Evolutionary conservation across 2,888 invertebrate species (phyloP).

Genomic region (Hetaerina titia): DNA sequence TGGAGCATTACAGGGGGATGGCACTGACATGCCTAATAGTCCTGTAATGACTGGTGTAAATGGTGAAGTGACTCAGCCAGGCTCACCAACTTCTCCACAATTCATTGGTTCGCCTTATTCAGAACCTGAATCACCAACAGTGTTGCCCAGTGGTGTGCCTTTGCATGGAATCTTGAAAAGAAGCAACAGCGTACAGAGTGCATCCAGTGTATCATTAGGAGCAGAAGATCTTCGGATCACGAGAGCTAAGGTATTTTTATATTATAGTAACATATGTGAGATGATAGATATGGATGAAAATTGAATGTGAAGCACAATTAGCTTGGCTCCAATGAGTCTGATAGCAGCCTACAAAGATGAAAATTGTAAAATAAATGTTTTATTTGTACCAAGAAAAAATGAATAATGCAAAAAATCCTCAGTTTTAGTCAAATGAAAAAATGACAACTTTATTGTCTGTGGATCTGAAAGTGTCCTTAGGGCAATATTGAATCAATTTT

Average conservation of each 20-base stretch:
- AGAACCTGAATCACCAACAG: not conserved
- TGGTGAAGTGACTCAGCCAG: constrained; percentile 49
- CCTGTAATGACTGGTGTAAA: constrained; percentile 49
- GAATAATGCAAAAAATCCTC: no score
- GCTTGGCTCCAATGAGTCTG: no score
- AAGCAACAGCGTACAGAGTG: constrained; percentile 78
- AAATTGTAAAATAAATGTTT: no score
- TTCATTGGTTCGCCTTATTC: not conserved
- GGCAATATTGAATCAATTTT: no score
- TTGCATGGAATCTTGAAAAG: constrained; percentile 83
- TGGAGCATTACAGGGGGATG: constrained; percentile 41
- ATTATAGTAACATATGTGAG: no score
- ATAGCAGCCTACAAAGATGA: no score
- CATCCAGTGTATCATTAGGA: constrained; percentile 71
- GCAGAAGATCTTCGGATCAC: constrained; percentile 51
- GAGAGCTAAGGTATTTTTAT: constrained; percentile 29
- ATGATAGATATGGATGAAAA: no score
- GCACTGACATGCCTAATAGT: not conserved
- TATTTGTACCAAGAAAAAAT: no score
- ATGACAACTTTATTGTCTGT: no score
- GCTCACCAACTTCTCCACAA: constrained; percentile 40
- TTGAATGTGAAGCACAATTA: no score
- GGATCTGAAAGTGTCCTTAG: no score
- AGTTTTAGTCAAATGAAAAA: no score
- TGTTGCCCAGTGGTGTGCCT: constrained; percentile 39